phyloP scores from a whole-genome alignment of 2,888 invertebrate genomes.

The Caenorhabditis uteleia region DNA sequence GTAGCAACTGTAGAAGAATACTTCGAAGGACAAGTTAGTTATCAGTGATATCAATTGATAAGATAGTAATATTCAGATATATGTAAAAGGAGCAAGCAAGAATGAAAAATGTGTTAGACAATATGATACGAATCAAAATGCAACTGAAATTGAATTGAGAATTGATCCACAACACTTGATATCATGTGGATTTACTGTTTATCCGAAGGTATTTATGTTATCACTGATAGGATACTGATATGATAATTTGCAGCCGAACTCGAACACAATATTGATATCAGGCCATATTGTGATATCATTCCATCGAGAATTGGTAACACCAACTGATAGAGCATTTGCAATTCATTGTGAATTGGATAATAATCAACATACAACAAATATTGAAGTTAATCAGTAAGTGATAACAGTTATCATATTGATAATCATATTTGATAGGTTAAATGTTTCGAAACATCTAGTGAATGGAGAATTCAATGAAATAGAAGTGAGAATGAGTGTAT shows the following conservation, averaged over 20 bases:
- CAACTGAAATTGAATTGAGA: slow-evolving; percentile 8
- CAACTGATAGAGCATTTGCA: slow-evolving; percentile 19
- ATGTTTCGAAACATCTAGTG: too few species aligned
- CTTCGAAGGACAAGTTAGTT: slow-evolving; percentile 26
- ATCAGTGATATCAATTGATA: too few species aligned
- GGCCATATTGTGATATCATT: slow-evolving; percentile 29
- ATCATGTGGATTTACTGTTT: slow-evolving; percentile 20
- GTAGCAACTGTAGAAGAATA: slow-evolving; percentile 13
- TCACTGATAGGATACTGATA: too few species aligned
- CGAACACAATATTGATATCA: slow-evolving; percentile 8
- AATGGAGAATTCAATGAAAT: too few species aligned
- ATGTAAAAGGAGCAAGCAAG: slow-evolving; percentile 14
- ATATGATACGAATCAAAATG: slow-evolving; percentile 7
- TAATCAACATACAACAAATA: too few species aligned
- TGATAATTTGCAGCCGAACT: slow-evolving; percentile 15
- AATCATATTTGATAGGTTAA: too few species aligned
- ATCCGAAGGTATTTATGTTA: slow-evolving; percentile 14
- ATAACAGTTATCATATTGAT: too few species aligned
- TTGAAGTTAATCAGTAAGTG: background rate
- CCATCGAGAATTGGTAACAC: slow-evolving; percentile 19
- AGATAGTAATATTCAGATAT: slow-evolving; percentile 12
- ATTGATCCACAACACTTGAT: slow-evolving; percentile 11
- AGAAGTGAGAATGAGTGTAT: too few species aligned
- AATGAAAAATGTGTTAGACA: slow-evolving; percentile 5
- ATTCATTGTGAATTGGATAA: slow-evolving; percentile 33